Evolutionary conservation across 2,113 vertebrate genomes (phyloP), one percentile per base, ranked within the genome.

Genomic region (Glaucomys volans): DNA sequence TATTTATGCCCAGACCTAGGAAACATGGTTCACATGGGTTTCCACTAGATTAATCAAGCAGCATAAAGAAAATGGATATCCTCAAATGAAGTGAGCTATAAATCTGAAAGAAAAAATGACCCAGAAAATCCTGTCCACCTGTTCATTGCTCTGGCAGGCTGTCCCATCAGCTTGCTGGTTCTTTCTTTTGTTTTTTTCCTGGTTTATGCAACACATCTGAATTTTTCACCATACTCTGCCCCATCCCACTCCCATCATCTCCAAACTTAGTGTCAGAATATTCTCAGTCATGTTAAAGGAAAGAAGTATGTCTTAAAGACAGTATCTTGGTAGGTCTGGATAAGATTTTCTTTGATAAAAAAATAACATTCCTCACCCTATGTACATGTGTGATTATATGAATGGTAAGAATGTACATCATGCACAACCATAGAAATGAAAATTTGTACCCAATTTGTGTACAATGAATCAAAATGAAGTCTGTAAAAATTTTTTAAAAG

Each of bases 261-360:
- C 75, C 44, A 80, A 4, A 4, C 3, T 74, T 88, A 77, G 62
- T 59, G 17, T 54, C 44, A 88, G 67, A 71, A 76, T 64, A 54
- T 62, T 87, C 86, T 37, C 82, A 35, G n/a, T 82, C 14, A n/a
- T 66, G 2, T 35, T 79, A n/a, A 67, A 75, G 57, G 17, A 85
- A 96, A 54, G 8, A 20, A 59, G 22, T 26, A 59, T 11, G 5
- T 86, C 67, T 90, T 87, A 89, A 79, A 84, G n/a, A 37, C 13
- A 40, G 22, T 17, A 75, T 82, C 28, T 18, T n/a, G 35, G 44
- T 66, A n/a, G 3, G 12, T 14, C 22, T 95, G 12, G 18, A 0
- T 91, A 85, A 94, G 47, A 79, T 74, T 87, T 74, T 84, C 14
- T 66, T 90, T 88, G 7, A 77, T 37, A 69, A 62, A 75, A 95